phyloP scores from a whole-genome alignment of 2,113 vertebrate species.

The Penelope pileata region DNA sequence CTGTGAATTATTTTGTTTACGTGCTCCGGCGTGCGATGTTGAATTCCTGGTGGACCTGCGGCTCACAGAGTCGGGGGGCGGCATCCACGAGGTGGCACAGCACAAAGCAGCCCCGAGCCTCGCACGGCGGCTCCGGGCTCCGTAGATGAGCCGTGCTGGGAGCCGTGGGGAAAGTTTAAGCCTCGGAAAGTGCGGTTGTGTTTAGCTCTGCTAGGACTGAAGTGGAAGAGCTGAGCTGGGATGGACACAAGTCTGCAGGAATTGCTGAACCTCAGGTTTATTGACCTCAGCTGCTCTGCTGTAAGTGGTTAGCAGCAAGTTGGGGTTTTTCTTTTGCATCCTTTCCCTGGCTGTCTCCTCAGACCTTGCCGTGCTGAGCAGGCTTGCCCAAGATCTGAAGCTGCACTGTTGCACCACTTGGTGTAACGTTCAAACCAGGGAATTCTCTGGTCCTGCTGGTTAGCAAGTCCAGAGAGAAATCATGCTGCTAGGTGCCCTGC shows the following conservation, averaged over 20 bases:
- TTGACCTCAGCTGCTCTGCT: neutral
- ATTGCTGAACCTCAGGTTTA: neutral
- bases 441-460: neutral
- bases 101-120: neutral
- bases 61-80: neutral
- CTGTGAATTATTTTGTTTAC: constrained; percentile 20
- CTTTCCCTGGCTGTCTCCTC: neutral
- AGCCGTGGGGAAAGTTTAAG: neutral
- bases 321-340: neutral
- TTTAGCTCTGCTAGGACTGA: fast-evolving
- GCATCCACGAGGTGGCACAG: constrained; percentile 57
- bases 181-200: neutral
- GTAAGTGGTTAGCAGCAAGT: neutral
- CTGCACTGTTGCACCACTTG: neutral
- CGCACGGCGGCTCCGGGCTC: neutral
- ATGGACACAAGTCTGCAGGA: neutral
- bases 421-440: neutral
- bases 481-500: neutral
- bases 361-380: neutral
- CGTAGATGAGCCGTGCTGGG: neutral
- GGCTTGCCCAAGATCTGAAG: neutral
- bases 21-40: neutral
- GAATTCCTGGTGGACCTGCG: constrained; percentile 1
- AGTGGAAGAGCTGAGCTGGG: neutral
- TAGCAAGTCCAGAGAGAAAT: neutral